A percentile compares a stretch with the other conserved stretches of the same genome.
Conservation (phyloP, 2,797 vertebrate species). For the Novumbra hubbsi region DNA sequence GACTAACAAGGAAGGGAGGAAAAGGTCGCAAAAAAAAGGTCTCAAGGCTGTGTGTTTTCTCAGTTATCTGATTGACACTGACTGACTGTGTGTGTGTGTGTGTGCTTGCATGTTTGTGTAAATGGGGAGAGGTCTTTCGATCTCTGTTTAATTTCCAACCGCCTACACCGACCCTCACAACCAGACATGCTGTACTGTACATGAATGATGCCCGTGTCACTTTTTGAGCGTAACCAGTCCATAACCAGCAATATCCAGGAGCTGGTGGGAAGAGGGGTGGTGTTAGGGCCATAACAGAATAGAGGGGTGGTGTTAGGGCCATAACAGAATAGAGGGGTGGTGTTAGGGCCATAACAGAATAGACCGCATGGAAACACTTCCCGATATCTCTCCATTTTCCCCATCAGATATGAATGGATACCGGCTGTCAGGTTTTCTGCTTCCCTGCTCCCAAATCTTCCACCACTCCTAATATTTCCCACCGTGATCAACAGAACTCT, state of each 20-base stretch:
- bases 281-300: background rate
- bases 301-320: background rate
- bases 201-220: background rate
- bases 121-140: background rate
- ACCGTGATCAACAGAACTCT: background rate
- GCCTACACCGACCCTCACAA: background rate
- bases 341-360: background rate
- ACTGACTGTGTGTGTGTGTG: background rate
- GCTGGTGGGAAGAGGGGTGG: background rate
- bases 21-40: background rate
- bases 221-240: background rate
- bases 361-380: background rate
- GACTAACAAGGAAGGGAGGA: conserved; percentile 6
- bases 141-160: background rate
- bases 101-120: conserved; percentile 7
- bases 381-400: background rate
- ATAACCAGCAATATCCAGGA: background rate
- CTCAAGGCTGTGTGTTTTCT: background rate
- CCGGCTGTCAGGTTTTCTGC: background rate
- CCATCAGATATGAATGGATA: background rate
- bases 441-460: background rate
- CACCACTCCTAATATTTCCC: background rate
- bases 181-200: background rate
- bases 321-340: background rate
- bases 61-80: background rate